Evolutionary conservation across 2,888 invertebrate genomes (phyloP).

Genomic region (Pseudanteris insignis): DNA sequence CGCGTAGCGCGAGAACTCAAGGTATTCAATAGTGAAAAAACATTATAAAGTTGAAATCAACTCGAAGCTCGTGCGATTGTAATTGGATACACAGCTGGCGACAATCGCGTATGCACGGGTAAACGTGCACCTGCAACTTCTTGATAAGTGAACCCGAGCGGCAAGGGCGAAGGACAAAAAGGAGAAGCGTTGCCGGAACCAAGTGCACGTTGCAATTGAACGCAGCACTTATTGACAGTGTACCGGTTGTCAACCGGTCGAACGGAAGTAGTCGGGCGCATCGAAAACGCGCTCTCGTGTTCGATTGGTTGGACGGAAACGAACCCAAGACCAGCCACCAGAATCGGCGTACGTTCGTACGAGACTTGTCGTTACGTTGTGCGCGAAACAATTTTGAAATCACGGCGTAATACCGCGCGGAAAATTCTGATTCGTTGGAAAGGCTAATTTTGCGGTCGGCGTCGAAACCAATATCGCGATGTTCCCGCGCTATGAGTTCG

Average conservation of each 20-base stretch:
- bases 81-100: conserved; percentile 38
- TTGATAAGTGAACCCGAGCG: conserved; percentile 36
- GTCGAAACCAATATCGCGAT: conserved; percentile 65
- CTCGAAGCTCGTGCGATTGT: too few relatives aligned
- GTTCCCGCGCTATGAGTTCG: conserved; percentile 62
- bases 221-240: conserved; percentile 27
- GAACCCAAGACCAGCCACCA: background rate
- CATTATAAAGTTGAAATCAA: too few relatives aligned
- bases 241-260: conserved; percentile 10
- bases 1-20: too few relatives aligned
- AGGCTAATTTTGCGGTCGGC: conserved; percentile 45
- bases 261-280: background rate
- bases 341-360: background rate
- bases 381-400: conserved; percentile 7
- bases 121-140: conserved; percentile 40
- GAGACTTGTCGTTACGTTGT: too few relatives aligned
- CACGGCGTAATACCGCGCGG: conserved; percentile 14
- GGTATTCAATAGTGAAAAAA: too few relatives aligned
- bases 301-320: conserved; percentile 1
- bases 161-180: conserved; percentile 37
- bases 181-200: conserved; percentile 30
- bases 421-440: conserved; percentile 8
- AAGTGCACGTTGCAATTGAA: conserved; percentile 33
- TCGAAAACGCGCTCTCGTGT: background rate
- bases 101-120: conserved; percentile 32